Base-by-base conservation (phyloP, 2,888 invertebrate genomes). In the Nyleta sp. region DNA sequence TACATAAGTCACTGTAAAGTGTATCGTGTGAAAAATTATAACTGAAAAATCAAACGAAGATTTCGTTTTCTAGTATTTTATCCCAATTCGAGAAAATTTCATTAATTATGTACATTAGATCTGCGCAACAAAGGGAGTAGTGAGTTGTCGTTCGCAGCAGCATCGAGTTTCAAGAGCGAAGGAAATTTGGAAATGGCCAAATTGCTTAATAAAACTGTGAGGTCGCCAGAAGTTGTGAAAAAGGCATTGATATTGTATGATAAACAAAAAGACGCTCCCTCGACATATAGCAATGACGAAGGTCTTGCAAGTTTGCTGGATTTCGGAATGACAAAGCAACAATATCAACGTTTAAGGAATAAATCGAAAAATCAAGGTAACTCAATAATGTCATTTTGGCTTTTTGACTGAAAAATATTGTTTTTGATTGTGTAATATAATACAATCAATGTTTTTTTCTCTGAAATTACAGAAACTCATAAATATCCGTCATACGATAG, bases 111-210 rank as follows among this genome's bases (percentile, higher is more conserved):
- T n/a, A n/a, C n/a, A n/a, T n/a, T n/a, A 55, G 53, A 55, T 15
- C 15, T 38, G n/a, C 20, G 35, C 15, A 10, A 18, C 15, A 20
- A 65, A 65, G 53, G 42, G 20, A 53, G 53, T 15, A 53, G 65
- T 44, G 40, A 38, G 13, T 65, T 65, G 24, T 2, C 52, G 6
- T 65, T 65, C 52, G 48, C 64, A 50, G 48, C 64, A 11, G n/a
- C 38, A n/a, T 64, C 50, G 28, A 42, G 18, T 15, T 50, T 53
- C 2, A 40, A 40, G 11, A 65, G 40, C 0, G 44, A 53, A n/a
- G 65, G 65, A 20, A 42, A 65, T 15, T 44, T 22, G 22, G n/a
- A 18, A 20, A 22, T 40, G 18, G 20, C 53, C 11, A 52, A 53
- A 2, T 11, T 53, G 13, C 13, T 65, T 3, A 6, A 18, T 2